Percentiles rank a stretch among this genome's conserved stretches.
Evolutionary conservation across 2,888 invertebrate species (phyloP).

Genomic region (Pristionchus entomophagus): DNA sequence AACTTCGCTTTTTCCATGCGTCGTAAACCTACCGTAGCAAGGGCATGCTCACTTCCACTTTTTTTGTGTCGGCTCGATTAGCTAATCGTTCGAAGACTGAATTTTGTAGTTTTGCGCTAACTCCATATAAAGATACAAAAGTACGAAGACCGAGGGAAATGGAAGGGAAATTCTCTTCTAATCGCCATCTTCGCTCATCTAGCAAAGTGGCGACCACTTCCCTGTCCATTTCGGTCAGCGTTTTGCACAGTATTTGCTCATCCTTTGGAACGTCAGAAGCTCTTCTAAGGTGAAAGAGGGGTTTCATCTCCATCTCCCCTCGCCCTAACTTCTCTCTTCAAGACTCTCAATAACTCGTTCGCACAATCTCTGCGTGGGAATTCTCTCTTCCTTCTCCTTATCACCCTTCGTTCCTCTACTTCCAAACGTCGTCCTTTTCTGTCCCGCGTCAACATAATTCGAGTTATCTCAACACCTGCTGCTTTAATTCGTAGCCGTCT

Average conservation of each 20-base stretch:
- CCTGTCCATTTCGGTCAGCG: background rate
- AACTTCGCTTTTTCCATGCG: background rate
- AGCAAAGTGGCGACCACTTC: background rate
- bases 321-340: slow-evolving; percentile 21
- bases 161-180: background rate
- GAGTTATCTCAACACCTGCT: background rate
- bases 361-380: background rate
- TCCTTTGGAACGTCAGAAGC: too few relatives aligned
- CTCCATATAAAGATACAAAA: too few relatives aligned
- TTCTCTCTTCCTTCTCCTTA: background rate
- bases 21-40: slow-evolving; percentile 5
- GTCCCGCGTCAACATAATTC: background rate
- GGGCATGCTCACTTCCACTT: too few relatives aligned
- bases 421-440: background rate
- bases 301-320: background rate
- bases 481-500: background rate
- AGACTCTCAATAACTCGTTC: background rate
- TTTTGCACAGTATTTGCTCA: too few relatives aligned
- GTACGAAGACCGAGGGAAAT: too few relatives aligned
- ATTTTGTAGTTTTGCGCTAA: too few relatives aligned
- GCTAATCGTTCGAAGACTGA: too few relatives aligned
- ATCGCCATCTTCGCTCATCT: background rate
- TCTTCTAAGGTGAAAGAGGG: background rate
- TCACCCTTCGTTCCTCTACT: background rate
- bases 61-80: too few relatives aligned